Percentiles rank a stretch among this genome's conserved stretches.
These are phyloP conservation scores for Cromileptes altivelis DNA, from an alignment of 2,113 vertebrate genomes.

Conservation along the genomic window DNA sequence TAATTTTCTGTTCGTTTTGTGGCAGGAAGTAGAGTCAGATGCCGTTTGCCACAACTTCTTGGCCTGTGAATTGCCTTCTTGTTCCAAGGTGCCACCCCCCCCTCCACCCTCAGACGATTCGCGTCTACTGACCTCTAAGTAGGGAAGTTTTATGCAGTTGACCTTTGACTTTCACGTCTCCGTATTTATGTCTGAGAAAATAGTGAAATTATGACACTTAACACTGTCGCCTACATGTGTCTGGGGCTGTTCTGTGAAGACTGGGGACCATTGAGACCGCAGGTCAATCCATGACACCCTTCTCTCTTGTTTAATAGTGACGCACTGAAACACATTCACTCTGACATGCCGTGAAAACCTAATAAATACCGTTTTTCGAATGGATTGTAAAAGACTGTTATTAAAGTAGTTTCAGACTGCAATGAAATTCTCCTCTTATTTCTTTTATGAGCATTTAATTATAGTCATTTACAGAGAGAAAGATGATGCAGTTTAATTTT, in stretches of 20 bases:
- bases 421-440: not conserved
- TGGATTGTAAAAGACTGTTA: conserved; percentile 29
- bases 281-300: conserved; percentile 57
- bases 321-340: conserved; percentile 42
- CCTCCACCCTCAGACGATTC: conserved; percentile 32
- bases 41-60: conserved; percentile 63
- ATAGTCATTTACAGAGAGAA: not conserved
- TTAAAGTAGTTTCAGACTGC: conserved; percentile 8
- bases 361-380: conserved; percentile 32
- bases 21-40: conserved; percentile 70
- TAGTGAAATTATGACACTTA: conserved; percentile 81
- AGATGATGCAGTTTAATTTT: not conserved
- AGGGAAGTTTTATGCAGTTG: conserved; percentile 81
- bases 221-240: conserved; percentile 74
- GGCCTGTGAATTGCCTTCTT: conserved; percentile 81
- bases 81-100: conserved; percentile 63
- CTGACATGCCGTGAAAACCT: conserved; percentile 38
- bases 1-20: conserved; percentile 71
- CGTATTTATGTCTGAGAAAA: conserved; percentile 81
- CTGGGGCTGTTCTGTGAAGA: conserved; percentile 73
- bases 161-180: conserved; percentile 80
- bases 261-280: conserved; percentile 70
- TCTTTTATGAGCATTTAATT: conserved; percentile 11
- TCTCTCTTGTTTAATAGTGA: conserved; percentile 50
- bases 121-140: conserved; percentile 69